phyloP scores from a whole-genome alignment of 2,113 vertebrate genomes.

The Sceloporus undulatus region DNA sequence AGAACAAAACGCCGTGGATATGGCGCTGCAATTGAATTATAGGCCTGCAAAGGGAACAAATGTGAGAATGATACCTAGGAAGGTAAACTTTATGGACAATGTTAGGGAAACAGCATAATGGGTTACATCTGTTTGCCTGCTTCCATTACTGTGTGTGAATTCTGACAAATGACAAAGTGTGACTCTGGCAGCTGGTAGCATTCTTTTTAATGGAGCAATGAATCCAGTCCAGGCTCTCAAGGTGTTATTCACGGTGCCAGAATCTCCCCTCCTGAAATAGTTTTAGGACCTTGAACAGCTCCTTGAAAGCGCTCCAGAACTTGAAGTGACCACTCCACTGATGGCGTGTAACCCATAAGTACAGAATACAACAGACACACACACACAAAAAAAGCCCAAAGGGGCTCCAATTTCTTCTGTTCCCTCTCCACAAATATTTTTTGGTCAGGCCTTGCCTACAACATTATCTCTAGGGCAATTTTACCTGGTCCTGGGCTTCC shows the following conservation, averaged over 20 bases:
- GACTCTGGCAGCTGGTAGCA: no score
- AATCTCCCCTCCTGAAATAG: no score
- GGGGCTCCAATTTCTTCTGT: neutral
- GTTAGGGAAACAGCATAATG: no score
- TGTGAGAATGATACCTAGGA: no score
- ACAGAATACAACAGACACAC: neutral
- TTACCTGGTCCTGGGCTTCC: conserved; percentile 85
- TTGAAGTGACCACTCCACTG: neutral
- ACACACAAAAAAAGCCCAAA: no score
- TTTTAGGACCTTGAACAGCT: neutral
- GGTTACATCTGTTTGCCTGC: no score
- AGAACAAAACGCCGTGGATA: conserved; percentile 92
- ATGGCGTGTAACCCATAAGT: neutral
- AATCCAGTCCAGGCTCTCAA: no score
- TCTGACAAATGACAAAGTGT: no score
- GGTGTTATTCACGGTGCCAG: no score
- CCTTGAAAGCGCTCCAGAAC: neutral
- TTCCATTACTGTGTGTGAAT: no score
- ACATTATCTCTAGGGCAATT: neutral
- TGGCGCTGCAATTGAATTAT: conserved; percentile 72
- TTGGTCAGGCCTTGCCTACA: neutral
- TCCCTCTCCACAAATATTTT: neutral
- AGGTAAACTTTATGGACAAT: no score
- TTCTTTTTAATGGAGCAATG: no score
- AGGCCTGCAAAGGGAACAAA: conserved; percentile 78